phyloP scores from a whole-genome alignment of 2,888 invertebrate genomes.

The Creontiades dilutus region DNA sequence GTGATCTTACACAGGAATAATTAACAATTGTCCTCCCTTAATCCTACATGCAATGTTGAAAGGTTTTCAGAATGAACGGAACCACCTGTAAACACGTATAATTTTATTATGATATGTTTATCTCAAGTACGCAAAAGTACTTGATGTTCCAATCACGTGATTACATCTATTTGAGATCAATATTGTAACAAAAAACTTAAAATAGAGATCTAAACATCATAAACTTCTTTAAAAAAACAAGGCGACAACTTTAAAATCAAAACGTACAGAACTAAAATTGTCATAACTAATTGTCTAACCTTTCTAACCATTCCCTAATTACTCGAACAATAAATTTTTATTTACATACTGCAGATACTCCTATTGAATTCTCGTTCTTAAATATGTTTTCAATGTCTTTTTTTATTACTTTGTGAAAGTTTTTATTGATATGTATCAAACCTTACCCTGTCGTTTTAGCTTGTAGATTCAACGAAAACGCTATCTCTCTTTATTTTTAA shows the following conservation, averaged over 20 bases:
- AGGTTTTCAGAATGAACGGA: neutral
- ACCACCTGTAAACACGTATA: constrained; percentile 60
- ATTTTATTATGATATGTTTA: constrained; percentile 60
- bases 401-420: constrained; percentile 23
- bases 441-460: constrained; percentile 65
- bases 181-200: constrained; percentile 26
- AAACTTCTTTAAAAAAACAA: constrained; percentile 22
- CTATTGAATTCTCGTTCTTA: constrained; percentile 35
- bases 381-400: constrained; percentile 7
- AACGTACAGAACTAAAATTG: constrained; percentile 2
- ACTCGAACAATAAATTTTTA: neutral
- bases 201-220: constrained; percentile 8
- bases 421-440: constrained; percentile 60
- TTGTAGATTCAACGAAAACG: constrained; percentile 11
- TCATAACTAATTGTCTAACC: constrained; percentile 38
- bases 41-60: neutral
- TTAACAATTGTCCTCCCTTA: no score
- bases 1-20: no score
- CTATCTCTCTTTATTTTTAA: neutral
- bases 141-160: constrained; percentile 7
- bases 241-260: constrained; percentile 11
- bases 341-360: constrained; percentile 48
- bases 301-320: neutral
- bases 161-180: constrained; percentile 63
- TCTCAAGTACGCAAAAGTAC: constrained; percentile 38